These are phyloP conservation scores for Poecile atricapillus DNA, from an alignment of 2,113 vertebrate genomes.

Conservation along the genomic window DNA sequence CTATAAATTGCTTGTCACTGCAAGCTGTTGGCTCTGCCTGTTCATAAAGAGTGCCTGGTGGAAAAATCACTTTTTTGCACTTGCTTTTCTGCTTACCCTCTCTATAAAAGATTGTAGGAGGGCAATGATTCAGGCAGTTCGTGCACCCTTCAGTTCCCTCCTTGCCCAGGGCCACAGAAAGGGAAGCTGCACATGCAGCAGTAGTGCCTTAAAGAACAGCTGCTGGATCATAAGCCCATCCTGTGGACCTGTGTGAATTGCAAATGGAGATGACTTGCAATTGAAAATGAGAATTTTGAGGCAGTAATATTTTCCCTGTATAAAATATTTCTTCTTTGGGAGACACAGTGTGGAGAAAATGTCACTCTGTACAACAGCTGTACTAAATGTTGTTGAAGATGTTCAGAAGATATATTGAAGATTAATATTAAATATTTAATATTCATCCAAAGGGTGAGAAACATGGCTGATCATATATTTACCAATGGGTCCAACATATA, in stretches of 20 bases:
- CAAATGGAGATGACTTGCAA: not conserved
- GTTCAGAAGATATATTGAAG: not conserved
- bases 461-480: no score
- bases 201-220: not conserved
- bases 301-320: not conserved
- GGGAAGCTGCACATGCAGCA: not conserved
- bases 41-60: rapidly evolving
- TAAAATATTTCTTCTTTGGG: not conserved
- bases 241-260: not conserved
- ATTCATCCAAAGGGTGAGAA: not conserved
- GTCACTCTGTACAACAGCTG: rapidly evolving
- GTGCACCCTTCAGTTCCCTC: not conserved
- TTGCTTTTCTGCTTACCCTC: not conserved
- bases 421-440: not conserved
- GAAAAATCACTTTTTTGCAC: not conserved
- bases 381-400: not conserved
- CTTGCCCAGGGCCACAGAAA: not conserved
- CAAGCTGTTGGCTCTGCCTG: rapidly evolving
- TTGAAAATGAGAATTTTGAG: not conserved
- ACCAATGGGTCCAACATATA: not conserved
- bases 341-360: not conserved
- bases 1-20: not conserved
- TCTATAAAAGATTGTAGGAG: not conserved
- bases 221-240: not conserved
- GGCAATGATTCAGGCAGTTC: not conserved